phyloP scores from a whole-genome alignment of 2,113 vertebrate genomes.

The Aramus guarauna region DNA sequence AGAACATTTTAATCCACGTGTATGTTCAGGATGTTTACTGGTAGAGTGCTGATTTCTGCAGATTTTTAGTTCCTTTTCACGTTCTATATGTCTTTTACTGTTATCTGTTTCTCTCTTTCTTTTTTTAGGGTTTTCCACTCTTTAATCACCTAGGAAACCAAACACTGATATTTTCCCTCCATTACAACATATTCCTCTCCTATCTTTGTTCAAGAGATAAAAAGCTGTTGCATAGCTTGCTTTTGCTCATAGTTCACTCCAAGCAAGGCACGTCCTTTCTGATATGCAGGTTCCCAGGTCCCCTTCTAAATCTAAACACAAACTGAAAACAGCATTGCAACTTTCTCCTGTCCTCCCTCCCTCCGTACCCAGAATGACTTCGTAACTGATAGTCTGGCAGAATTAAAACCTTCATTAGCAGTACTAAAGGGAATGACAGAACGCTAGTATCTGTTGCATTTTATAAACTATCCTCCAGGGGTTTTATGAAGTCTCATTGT shows the following conservation, averaged over 20 bases:
- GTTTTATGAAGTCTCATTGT: neutral
- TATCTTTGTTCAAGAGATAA: neutral
- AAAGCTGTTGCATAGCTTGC: neutral
- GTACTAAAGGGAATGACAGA: neutral
- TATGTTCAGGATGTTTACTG: neutral
- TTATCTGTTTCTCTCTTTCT: neutral
- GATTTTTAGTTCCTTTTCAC: neutral
- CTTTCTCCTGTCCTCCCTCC: too few relatives aligned
- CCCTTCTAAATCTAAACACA: neutral
- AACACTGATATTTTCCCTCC: neutral
- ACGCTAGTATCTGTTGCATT: neutral
- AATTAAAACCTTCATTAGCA: neutral
- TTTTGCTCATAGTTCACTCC: neutral
- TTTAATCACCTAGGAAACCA: conserved; percentile 1
- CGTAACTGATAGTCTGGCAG: neutral
- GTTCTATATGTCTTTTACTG: neutral
- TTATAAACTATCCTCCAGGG: neutral
- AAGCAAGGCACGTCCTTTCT: neutral
- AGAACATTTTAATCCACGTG: neutral
- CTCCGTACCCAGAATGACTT: neutral
- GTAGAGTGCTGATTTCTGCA: neutral
- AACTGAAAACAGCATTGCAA: neutral
- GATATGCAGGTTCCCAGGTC: neutral
- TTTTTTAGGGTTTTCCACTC: neutral
- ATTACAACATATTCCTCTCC: neutral